Conservation (phyloP, 92 coral and sea anemone genomes). For the Muricea muricata region DNA sequence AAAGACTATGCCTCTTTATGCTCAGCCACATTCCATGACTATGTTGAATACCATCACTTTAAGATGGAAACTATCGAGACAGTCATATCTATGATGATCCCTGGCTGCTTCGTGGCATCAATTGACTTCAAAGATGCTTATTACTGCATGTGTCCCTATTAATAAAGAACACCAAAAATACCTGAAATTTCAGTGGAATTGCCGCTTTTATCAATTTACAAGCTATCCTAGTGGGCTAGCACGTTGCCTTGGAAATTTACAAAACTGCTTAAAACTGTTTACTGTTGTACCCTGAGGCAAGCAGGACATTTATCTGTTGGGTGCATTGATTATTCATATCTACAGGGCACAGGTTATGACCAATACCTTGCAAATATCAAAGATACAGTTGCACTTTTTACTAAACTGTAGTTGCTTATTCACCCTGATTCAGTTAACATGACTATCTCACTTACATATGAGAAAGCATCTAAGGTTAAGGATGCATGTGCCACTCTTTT, state of each 20-base stretch:
- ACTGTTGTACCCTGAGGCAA: background rate
- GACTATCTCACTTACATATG: too few species aligned
- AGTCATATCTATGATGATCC: constrained; percentile 1
- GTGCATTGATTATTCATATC: background rate
- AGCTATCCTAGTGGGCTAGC: background rate
- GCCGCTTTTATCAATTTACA: background rate
- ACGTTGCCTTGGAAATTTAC: background rate
- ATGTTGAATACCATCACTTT: background rate
- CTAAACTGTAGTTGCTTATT: too few species aligned
- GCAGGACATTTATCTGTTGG: constrained; percentile 22
- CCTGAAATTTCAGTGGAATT: too few species aligned
- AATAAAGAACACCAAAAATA: constrained; percentile 1
- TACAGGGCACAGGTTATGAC: too few species aligned
- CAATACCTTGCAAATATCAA: too few species aligned
- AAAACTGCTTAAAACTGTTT: background rate
- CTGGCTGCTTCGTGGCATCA: background rate
- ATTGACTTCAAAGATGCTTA: background rate
- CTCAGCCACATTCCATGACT: background rate
- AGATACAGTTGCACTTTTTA: too few species aligned
- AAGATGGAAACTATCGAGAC: background rate
- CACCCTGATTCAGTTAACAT: too few species aligned
- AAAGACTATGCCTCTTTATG: background rate
- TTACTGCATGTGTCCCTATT: background rate
- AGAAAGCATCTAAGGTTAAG: too few species aligned
- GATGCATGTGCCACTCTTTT: too few species aligned